Percentiles rank a stretch among this genome's conserved stretches.
Evolutionary conservation across 1,140 invertebrate genomes (phyloP).

Genomic region (Sycophila sp.): DNA sequence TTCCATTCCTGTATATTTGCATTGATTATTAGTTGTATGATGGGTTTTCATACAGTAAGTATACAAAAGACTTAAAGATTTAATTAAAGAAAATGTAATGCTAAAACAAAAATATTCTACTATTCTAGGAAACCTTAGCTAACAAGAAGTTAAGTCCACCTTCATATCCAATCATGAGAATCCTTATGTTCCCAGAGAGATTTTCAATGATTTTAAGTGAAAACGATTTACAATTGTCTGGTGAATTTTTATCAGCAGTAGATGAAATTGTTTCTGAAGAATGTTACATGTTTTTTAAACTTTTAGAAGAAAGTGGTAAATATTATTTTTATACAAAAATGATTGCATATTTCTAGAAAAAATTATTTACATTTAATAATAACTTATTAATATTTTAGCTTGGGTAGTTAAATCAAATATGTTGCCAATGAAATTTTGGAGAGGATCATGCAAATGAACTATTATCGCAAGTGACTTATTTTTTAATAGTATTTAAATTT

Average conservation of each 20-base stretch:
- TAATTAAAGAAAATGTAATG: background rate
- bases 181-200: slow-evolving; percentile 44
- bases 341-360: background rate
- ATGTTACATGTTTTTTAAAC: slow-evolving; percentile 64
- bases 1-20: slow-evolving; percentile 66
- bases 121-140: slow-evolving; percentile 17
- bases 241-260: slow-evolving; percentile 54
- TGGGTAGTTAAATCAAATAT: slow-evolving; percentile 67
- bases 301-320: slow-evolving; percentile 56
- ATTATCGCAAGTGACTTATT: too few species aligned
- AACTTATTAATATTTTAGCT: slow-evolving; percentile 54
- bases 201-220: slow-evolving; percentile 48
- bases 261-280: slow-evolving; percentile 54
- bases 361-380: background rate
- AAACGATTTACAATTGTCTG: slow-evolving; percentile 12
- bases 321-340: too few species aligned
- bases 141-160: background rate
- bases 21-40: slow-evolving; percentile 36
- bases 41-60: slow-evolving; percentile 3
- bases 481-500: too few species aligned
- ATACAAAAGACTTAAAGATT: slow-evolving; percentile 24
- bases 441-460: slow-evolving; percentile 60
- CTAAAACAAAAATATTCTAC: background rate
- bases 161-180: slow-evolving; percentile 44
- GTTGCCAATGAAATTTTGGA: slow-evolving; percentile 66